Evolutionary conservation across 2,113 vertebrate genomes (phyloP), one percentile per base, ranked within the genome.

Genomic region (Vidua macroura): DNA sequence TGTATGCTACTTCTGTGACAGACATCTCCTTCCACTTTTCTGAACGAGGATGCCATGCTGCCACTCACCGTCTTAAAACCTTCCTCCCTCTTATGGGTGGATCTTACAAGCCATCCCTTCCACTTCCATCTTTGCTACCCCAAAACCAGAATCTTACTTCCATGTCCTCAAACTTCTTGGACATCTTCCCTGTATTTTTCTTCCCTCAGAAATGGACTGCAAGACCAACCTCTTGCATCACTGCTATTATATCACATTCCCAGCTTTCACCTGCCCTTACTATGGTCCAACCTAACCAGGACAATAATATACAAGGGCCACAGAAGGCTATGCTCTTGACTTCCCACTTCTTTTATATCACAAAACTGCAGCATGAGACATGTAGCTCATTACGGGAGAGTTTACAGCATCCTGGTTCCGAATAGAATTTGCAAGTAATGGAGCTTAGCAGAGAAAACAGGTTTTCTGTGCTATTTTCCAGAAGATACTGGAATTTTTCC

Each of bases 61-160:
- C 62, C 27, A 30, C 20, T 37, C 30, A 51, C 2, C 3, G 11
- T 28, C 43, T 62, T 20, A 62, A 41, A 13, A 70, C 15, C 15
- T 49, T 77, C 24, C 31, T 58, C 25, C 31, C 44, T 59, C 25
- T 35, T 25, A 35, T 9, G 67, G 16, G 13, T 24, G 7, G 8
- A 49, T 6, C 31, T 58, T 18, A 51, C 8, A 44, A 83, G n/a
- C 7, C n/a, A 73, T 4, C 14, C 18, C 8, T 69, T 64, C 35
- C 55, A 41, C 20, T n/a, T 74, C 39, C 21, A n/a, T 60, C 30
- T 43, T 37, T 2, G 0, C 8, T 11, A 12, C 4, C 3, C 13
- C 30, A 30, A 35, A 58, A 60, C 8, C 27, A 78, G 18, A 55
- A 63, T 39, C 18, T 63, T 44, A 48, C 3, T 55, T 84, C 41